Conservation (phyloP, 2,113 vertebrate species). For the Macaca nemestrina region DNA sequence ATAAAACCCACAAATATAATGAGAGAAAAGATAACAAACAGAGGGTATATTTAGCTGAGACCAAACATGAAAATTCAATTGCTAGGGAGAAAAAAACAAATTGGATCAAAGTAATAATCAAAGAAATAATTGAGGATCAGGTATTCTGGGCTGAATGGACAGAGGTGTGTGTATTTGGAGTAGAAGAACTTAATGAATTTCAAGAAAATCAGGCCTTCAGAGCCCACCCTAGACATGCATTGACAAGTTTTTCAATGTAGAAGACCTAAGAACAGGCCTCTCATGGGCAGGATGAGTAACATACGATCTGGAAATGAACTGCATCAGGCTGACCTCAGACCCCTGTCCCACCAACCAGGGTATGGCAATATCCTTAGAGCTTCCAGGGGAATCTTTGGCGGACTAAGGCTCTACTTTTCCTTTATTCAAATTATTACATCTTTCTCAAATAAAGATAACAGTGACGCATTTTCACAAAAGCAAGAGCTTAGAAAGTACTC, state of each 20-base stretch:
- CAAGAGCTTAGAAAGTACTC: neutral
- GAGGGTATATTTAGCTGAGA: fast-evolving
- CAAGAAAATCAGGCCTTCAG: neutral
- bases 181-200: no score
- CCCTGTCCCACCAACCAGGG: neutral
- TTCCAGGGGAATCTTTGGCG: fast-evolving
- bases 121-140: fast-evolving
- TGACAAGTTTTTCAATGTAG: no score
- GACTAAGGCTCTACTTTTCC: neutral
- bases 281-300: fast-evolving
- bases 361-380: neutral
- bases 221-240: neutral
- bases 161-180: fast-evolving
- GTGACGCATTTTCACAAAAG: neutral
- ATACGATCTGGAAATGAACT: neutral
- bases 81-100: no score
- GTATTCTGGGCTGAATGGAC: neutral
- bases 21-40: neutral
- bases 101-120: no score
- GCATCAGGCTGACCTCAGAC: fast-evolving
- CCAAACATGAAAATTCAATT: fast-evolving
- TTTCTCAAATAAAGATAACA: neutral
- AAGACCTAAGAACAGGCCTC: no score
- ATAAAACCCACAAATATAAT: neutral
- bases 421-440: neutral